phyloP scores from a whole-genome alignment of 2,797 vertebrate species.

The Cryptoprocta ferox region DNA sequence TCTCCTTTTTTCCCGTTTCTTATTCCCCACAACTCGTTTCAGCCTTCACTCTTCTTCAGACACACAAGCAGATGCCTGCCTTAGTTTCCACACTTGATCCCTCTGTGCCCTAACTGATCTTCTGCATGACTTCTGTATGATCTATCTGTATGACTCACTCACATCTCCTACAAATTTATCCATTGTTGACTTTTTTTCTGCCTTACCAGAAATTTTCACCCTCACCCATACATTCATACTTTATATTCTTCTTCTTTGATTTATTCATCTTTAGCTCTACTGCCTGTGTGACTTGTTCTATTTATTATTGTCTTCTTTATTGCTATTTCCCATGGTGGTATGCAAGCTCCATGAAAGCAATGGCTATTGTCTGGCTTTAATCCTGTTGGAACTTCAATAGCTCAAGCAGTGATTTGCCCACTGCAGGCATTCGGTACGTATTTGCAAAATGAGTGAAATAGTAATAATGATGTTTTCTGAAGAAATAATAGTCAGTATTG shows the following conservation, averaged over 20 bases:
- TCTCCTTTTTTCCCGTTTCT: accelerated
- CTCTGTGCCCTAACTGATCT: not conserved
- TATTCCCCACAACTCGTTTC: no score
- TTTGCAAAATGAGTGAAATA: not conserved
- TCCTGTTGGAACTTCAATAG: not conserved
- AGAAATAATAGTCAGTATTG: not conserved
- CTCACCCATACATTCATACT: accelerated
- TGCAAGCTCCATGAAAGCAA: not conserved
- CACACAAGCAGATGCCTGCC: accelerated
- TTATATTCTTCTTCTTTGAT: no score
- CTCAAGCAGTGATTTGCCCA: not conserved
- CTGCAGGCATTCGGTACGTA: not conserved
- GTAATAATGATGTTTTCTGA: not conserved
- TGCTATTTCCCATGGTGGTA: not conserved
- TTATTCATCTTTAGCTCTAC: not conserved
- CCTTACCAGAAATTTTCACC: not conserved
- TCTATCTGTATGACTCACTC: not conserved
- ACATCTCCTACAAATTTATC: not conserved
- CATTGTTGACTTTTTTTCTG: not conserved
- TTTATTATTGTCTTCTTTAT: not conserved
- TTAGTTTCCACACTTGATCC: not conserved
- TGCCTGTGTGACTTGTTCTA: not conserved
- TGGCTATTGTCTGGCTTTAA: no score
- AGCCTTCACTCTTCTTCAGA: not conserved
- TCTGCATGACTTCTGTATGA: no score